Base-by-base conservation (phyloP, 2,888 invertebrate species). In the Eudasyphora cyanicolor region DNA sequence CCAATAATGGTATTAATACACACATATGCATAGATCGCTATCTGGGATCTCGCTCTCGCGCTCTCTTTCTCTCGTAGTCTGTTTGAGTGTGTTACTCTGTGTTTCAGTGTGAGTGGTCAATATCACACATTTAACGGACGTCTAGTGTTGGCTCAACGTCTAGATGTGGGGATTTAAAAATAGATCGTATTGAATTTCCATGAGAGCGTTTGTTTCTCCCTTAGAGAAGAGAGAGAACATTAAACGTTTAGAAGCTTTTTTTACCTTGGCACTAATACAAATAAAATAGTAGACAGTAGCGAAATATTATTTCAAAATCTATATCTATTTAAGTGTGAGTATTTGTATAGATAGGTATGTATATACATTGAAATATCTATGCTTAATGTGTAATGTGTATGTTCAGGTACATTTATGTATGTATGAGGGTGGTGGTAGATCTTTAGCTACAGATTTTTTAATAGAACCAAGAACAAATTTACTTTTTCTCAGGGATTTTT, bases 151-250 rank as follows among this genome's bases (percentile, higher is more conserved):
- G 49, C 57, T 73, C 38, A n/a, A 42, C 27, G 32, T 75, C 62
- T 76, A 38, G 74, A 62, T 71, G 69, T 74, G 27, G 35, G 35
- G n/a, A 54, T 82, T 88, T 90, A 90, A 87, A 90, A 90, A 90
- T 90, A 90, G 90, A 82, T 85, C 87, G 90, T 90, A 89, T 89
- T 89, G 84, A 89, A 89, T 89, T 89, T 90, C 89, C 86, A 67
- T 76, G 81, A 81, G 84, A 84, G 69, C 69, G 35, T 24, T 80
- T 42, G 4, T n/a, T 82, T 73, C 79, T 54, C 54, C n/a, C n/a
- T 60, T 27, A 49, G 38, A 17, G 17, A 32, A 2, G 32, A 67
- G 21, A 38, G 42, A 67, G 24, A 17, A 19, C 10, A 38, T 17
- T 2, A 19, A 38, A 38, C 17, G 12, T 10, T 49, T 19, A 69